These are phyloP conservation scores for Halictus quadricinctus DNA, from an alignment of 2,888 invertebrate species.

Conservation along the genomic window DNA sequence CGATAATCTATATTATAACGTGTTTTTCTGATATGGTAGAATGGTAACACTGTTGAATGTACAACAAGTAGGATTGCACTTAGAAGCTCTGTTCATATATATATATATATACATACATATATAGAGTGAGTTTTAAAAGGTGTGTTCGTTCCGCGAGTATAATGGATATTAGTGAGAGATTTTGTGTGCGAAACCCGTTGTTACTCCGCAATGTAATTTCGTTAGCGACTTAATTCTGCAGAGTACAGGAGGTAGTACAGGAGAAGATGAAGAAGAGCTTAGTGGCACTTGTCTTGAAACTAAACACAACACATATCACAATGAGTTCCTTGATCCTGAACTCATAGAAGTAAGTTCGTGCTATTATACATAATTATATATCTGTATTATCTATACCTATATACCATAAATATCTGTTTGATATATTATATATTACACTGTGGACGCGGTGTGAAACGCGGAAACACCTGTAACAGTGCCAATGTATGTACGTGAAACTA, in stretches of 20 bases:
- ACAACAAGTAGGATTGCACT: constrained; percentile 49
- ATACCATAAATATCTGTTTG: constrained; percentile 9
- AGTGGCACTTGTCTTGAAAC: constrained; percentile 82
- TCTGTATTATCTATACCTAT: background rate
- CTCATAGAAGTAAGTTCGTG: constrained; percentile 76
- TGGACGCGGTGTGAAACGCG: constrained; percentile 24
- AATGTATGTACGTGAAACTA: constrained; percentile 50
- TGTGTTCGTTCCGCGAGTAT: constrained; percentile 36
- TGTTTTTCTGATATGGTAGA: constrained; percentile 21
- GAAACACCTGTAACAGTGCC: background rate
- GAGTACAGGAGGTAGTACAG: constrained; percentile 86
- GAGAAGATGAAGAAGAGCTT: constrained; percentile 83
- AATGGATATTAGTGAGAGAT: constrained; percentile 61
- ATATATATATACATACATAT: background rate
- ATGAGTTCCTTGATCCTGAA: constrained; percentile 82
- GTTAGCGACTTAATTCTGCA: constrained; percentile 75
- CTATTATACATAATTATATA: constrained; percentile 24
- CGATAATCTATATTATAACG: constrained; percentile 9
- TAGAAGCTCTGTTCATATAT: constrained; percentile 24
- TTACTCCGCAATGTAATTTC: constrained; percentile 60
- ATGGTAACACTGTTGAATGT: constrained; percentile 36
- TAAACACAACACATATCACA: constrained; percentile 83
- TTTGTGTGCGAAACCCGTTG: constrained; percentile 44
- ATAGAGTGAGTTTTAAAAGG: background rate
- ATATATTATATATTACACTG: constrained; percentile 16